Base-by-base conservation (phyloP, 2,888 invertebrate genomes). In the Megastigmus dorsalis region DNA sequence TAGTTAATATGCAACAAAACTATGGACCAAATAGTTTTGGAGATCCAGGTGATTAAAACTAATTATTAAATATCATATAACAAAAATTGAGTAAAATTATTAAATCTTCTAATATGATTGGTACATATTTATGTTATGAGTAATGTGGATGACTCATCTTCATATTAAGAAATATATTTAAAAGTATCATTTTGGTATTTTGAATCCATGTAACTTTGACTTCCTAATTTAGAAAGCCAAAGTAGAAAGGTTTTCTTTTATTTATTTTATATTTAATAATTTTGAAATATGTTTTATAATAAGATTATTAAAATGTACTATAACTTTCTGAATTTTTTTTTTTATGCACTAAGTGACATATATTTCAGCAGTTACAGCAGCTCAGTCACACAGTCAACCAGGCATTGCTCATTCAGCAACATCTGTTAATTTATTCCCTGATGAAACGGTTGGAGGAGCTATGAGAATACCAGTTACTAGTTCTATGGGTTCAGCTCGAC, bases 401-500 rank as follows among this genome's bases (percentile, higher is more conserved):
- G 62, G 76, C 38, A 63, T 76, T 33, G 70, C 76, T 18, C 76
- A 76, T 15, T 76, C 76, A 28, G 63, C 66, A 33, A 74, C 76
- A 13, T 71, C 76, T 41, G 74, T 70, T 30, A 76, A 76, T 57
- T 63, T 76, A 13, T 76, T 71, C 36, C 30, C 70, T 18, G 76
- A 76, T 10, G 74, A 76, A 38, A 7, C 67, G 41, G 38, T 74
- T 13, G 68, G 70, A 9, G 70, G 70, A 18, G 10, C 70, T 26
- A 76, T 74, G 71, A 74, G 76, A 63, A 65, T 76, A 63, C 76
- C 76, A 9, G 76, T 76, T 54, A 76, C 73, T 33, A 76, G 76
- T 48, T 76, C 76, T 6, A 76, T 76, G 36, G 71, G 74, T 20
- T 74, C 76, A 15, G 70, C 76, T 26, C 66, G 76, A 15, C 68